Evolutionary conservation across 2,113 vertebrate genomes (phyloP).

Genomic region (Mobula hypostoma): DNA sequence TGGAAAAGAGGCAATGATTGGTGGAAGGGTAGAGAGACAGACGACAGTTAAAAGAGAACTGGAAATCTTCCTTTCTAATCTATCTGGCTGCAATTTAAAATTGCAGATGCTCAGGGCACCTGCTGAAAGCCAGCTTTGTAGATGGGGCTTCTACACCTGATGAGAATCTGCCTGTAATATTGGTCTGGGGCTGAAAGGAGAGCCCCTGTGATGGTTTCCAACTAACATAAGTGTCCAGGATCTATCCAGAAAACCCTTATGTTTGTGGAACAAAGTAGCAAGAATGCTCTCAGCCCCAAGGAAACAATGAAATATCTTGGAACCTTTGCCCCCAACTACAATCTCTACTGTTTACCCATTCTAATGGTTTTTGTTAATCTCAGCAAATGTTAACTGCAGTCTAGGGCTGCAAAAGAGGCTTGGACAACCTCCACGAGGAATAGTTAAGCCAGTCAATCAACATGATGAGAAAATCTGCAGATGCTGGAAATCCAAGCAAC

Average conservation of each 20-base stretch:
- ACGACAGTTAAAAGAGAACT: not conserved
- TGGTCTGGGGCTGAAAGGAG: not conserved
- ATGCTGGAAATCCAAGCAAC: no score
- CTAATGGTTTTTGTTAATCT: not conserved
- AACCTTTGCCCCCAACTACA: not conserved
- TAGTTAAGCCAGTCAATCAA: not conserved
- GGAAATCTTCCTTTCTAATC: not conserved
- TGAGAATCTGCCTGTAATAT: not conserved
- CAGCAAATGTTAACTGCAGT: not conserved
- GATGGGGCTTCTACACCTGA: not conserved
- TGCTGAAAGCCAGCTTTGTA: not conserved
- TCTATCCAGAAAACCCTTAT: not conserved
- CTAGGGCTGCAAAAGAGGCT: not conserved
- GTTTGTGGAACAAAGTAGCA: not conserved
- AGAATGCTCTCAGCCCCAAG: not conserved
- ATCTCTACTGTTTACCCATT: not conserved
- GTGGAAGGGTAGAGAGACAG: no score
- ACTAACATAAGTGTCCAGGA: not conserved
- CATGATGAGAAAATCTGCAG: no score
- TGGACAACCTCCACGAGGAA: not conserved
- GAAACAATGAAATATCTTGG: not conserved
- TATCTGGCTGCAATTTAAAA: not conserved
- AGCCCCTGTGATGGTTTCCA: not conserved
- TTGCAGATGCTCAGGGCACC: not conserved
- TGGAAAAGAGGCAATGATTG: conserved; percentile 37